A percentile compares a stretch with the other conserved stretches of the same genome.
These are phyloP conservation scores for Drosophila suboccidentalis DNA, from an alignment of 2,888 invertebrate species.

Conservation along the genomic window DNA sequence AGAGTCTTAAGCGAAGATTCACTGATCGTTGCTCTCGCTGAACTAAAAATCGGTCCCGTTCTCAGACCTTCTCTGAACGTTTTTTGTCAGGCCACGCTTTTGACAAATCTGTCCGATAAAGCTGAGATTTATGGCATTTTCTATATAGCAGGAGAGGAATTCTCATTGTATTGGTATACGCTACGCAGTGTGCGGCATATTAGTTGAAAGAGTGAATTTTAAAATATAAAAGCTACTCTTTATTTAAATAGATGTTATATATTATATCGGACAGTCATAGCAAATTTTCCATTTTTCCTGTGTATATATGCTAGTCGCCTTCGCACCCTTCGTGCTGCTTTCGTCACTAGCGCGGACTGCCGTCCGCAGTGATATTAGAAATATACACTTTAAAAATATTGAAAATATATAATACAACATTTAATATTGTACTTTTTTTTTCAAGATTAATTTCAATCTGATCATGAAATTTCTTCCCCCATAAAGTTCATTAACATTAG, in stretches of 20 bases:
- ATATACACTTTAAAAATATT: background rate
- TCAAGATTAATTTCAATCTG: background rate
- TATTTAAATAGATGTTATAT: background rate
- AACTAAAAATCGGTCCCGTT: slow-evolving; percentile 33
- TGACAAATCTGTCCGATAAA: slow-evolving; percentile 78
- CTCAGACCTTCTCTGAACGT: slow-evolving; percentile 29
- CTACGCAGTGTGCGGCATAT: slow-evolving; percentile 17
- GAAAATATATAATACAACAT: background rate
- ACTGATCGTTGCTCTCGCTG: slow-evolving; percentile 25
- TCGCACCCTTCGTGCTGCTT: too few relatives aligned
- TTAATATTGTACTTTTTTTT: background rate
- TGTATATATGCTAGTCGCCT: too few relatives aligned
- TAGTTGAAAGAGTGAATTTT: background rate
- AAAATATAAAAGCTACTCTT: background rate
- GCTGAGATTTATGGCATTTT: slow-evolving; percentile 69
- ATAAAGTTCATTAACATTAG: slow-evolving; percentile 34
- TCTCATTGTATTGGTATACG: slow-evolving; percentile 23
- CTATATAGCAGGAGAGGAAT: slow-evolving; percentile 33
- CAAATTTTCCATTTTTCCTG: too few relatives aligned
- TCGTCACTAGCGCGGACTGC: too few relatives aligned
- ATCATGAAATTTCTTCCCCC: background rate
- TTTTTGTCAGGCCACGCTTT: slow-evolving; percentile 66
- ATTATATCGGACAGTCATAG: too few relatives aligned
- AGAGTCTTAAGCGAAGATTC: slow-evolving; percentile 25
- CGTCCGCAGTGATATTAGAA: too few relatives aligned